Conservation (phyloP, 2,113 vertebrate species). For the Choloepus hoffmanni region DNA sequence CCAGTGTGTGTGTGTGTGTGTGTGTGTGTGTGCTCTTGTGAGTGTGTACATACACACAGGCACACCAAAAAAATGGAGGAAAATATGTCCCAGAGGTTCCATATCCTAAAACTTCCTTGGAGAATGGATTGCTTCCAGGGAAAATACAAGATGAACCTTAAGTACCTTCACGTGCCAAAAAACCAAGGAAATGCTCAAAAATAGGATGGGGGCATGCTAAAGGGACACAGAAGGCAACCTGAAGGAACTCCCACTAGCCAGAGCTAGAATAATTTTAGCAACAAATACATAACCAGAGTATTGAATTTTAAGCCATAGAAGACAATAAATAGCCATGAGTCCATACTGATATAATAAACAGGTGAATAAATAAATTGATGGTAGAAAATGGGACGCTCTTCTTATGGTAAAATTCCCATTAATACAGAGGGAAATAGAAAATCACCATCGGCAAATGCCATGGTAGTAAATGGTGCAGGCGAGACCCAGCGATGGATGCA, state of each 20-base stretch:
- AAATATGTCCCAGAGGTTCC: too few relatives aligned
- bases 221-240: neutral
- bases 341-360: neutral
- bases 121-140: neutral
- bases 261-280: neutral
- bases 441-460: neutral
- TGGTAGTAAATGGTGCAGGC: neutral
- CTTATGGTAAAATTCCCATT: neutral
- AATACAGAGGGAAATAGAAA: neutral
- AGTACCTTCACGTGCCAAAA: neutral
- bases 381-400: neutral
- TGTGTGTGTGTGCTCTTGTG: neutral
- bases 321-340: neutral
- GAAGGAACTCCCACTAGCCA: neutral
- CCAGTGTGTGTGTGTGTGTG: neutral
- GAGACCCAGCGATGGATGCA: neutral
- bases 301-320: neutral
- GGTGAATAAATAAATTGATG: neutral
- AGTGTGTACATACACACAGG: neutral
- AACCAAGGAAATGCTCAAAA: neutral
- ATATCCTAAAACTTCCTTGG: neutral
- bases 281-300: neutral
- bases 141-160: neutral
- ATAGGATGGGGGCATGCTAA: neutral
- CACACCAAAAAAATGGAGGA: neutral